Evolutionary conservation across 53 echinoderm and acorn worm species (phyloP), one percentile per base, ranked within the genome.

Genomic region (Stichopus horrens): DNA sequence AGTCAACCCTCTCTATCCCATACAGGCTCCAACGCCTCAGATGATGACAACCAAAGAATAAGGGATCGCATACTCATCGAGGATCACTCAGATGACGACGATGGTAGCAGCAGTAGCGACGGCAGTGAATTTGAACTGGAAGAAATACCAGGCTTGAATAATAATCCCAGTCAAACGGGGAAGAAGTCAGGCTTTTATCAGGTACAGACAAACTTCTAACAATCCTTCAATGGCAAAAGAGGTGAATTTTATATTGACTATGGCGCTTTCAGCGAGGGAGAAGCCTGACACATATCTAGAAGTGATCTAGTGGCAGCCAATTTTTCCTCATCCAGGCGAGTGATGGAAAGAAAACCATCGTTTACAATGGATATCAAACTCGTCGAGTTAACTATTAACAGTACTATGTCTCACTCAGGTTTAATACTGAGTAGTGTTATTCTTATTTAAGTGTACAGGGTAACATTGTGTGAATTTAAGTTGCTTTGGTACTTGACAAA

Each of bases 41-140:
- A 85, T 11, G 85, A 52, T 14, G 67, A 85, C 85, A 85, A 66
- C 37, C 65, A 53, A 11, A 23, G 14, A 19, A 18, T 18, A 0
- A 6, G 9, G 6, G 66, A 67, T 13, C 63, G 16, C 5, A 37
- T 85, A 58, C 65, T 57, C 14, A 85, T 85, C 21, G 85, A 85
- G 11, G 85, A 85, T 9, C 23, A 65, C 7, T 85, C 85, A 9
- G 22, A 21, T 57, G 85, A 85, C 51, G 57, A 57, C 8, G 85
- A 18, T 7, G 22, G 9, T 53, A 67, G 52, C 11, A 67, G 67
- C 60, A 58, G 21, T 52, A 85, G 85, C 23, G 79, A 79, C 52
- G 19, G 53, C 54, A 85, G 85, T 85, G 85, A 85, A 23, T 59
- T 63, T 85, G 85, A 85, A 65, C 22, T 85, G 58, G 85, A 85